These are phyloP conservation scores for Esox masquinongy DNA, from an alignment of 2,797 vertebrate genomes.

Conservation along the genomic window DNA sequence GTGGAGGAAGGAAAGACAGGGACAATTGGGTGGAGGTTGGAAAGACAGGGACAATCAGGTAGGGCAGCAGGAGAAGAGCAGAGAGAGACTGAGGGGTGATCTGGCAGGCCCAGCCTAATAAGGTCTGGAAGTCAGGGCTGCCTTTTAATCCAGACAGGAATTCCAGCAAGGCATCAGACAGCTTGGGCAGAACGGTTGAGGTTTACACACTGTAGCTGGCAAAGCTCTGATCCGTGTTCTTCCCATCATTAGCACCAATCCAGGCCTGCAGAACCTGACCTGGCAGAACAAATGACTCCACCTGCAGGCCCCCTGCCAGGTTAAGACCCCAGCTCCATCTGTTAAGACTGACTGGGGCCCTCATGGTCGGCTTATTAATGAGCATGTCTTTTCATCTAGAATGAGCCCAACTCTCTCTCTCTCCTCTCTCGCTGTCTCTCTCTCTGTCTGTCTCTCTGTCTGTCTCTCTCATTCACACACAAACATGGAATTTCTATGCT, in stretches of 20 bases:
- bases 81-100: neutral
- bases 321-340: neutral
- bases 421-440: no score
- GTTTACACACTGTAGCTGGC: neutral
- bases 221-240: neutral
- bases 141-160: constrained; percentile 1
- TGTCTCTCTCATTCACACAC: no score
- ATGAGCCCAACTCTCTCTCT: neutral
- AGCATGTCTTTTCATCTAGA: constrained; percentile 1
- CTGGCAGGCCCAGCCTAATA: neutral
- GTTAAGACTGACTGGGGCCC: neutral
- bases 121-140: neutral
- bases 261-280: constrained; percentile 6
- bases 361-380: neutral
- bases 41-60: neutral
- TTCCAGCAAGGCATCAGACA: neutral
- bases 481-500: no score
- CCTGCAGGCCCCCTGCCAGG: constrained; percentile 6
- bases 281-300: constrained; percentile 8
- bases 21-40: neutral
- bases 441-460: no score
- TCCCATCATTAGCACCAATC: constrained; percentile 1
- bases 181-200: neutral
- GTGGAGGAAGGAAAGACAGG: neutral
- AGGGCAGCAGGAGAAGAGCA: neutral